Conservation (phyloP, 2,797 vertebrate genomes). For the Thunnus albacares region DNA sequence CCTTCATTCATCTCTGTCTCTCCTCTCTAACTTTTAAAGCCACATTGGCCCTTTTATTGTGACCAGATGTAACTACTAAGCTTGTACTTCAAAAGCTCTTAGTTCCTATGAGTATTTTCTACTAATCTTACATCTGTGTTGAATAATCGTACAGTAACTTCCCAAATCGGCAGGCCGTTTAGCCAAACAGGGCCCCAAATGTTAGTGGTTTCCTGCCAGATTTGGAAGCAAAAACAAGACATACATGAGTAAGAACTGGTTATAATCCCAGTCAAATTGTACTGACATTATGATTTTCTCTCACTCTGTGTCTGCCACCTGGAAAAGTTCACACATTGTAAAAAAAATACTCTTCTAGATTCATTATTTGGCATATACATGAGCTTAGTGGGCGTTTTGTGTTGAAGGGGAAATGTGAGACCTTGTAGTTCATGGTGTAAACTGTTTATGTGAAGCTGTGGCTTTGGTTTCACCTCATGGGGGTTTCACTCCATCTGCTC, state of each 20-base stretch:
- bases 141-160: not conserved
- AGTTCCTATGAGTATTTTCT: not conserved
- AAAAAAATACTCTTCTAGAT: not conserved
- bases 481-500: not conserved
- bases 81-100: no score
- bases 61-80: not conserved
- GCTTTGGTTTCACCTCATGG: slow-evolving; percentile 15
- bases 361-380: not conserved
- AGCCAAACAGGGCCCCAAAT: not conserved
- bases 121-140: not conserved
- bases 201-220: slow-evolving; percentile 15
- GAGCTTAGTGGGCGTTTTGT: not conserved
- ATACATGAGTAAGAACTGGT: not conserved
- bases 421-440: not conserved
- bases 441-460: not conserved
- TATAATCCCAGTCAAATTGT: not conserved
- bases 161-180: not conserved
- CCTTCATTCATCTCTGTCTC: not conserved
- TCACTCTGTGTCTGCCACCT: not conserved
- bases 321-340: not conserved
- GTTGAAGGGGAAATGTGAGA: not conserved
- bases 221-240: not conserved
- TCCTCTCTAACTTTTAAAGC: not conserved
- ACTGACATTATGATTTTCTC: not conserved
- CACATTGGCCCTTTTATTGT: not conserved